Evolutionary conservation across 2,797 vertebrate genomes (phyloP), one percentile per base, ranked within the genome.

Genomic region (Hapalemur alaotrensis): DNA sequence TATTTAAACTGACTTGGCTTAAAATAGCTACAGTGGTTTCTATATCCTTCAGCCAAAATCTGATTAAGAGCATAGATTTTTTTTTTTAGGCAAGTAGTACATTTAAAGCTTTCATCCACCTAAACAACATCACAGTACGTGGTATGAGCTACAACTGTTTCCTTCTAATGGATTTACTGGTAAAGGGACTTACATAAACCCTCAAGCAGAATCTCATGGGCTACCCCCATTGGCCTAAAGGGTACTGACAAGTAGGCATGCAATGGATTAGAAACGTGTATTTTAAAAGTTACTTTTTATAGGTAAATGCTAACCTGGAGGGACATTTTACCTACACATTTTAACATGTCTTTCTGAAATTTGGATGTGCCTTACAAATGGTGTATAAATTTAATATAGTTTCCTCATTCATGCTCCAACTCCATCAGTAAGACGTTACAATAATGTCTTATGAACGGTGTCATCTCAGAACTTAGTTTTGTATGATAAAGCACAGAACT

Each of bases 291-390:
- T 23, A 41, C 32, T 30, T 28, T 89, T 65, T 41, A 84, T 0
- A 90, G 54, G 50, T 28, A 87, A 93, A 65, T 25, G 43, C 32
- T 50, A 63, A 48, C 28, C 84, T 61, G 63, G 7, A 91, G 30
- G 63, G 63, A 38, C 35, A 59, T 41, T 75, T 72, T 46, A 87
- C 50, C 30, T 61, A 80, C 18, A 89, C 10, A 76, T 76, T 73
- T 89, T 50, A 87, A 83, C 22, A 25, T 0, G 2, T 17, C 25
- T 25, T 96, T 96, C 91, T 97, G 48, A 88, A 88, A 88, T 81
- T 0, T 14, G 43, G 65, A 75, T 52, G 50, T 0, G 20, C 23
- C 52, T 89, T 76, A 80, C 4, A 75, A 54, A 3, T 32, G 41
- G 46, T 57, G 1, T 41, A 63, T 57, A 63, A 30, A 82, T 38